Evolutionary conservation across 1,140 invertebrate species (phyloP).

Genomic region (Augochlora pura): DNA sequence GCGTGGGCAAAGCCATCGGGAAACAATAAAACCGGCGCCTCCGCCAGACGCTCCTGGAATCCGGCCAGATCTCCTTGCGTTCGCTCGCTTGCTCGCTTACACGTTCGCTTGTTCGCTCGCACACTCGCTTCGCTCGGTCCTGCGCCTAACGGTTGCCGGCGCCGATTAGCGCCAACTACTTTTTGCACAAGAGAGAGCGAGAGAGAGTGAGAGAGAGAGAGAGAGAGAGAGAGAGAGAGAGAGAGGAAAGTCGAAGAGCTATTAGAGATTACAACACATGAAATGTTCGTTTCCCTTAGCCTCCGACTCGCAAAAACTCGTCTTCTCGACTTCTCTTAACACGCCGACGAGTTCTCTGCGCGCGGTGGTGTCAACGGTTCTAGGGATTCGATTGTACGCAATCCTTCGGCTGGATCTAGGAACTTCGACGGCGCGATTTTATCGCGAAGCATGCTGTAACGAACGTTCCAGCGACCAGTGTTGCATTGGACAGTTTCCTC

Average conservation of each 20-base stretch:
- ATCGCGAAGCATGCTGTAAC: no score
- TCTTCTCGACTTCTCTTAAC: background rate
- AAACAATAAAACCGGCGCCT: conserved; percentile 67
- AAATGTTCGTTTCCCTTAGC: conserved; percentile 6
- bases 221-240: no score
- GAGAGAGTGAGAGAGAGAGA: no score
- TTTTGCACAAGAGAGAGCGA: background rate
- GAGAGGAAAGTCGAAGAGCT: background rate
- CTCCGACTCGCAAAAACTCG: background rate
- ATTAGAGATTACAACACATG: background rate
- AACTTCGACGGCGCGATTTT: no score
- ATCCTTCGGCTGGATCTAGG: no score
- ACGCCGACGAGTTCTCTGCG: background rate
- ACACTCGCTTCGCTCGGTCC: background rate
- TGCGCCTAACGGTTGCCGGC: conserved; percentile 25
- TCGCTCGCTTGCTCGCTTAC: conserved; percentile 9
- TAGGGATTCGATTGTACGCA: background rate
- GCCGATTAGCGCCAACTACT: conserved; percentile 37
- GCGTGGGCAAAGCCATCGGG: conserved; percentile 58
- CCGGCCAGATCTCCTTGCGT: conserved; percentile 61
- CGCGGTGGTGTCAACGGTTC: background rate
- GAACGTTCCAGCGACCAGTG: no score
- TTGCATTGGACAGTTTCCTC: no score
- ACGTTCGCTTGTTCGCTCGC: background rate
- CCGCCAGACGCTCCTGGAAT: conserved; percentile 63